A percentile compares a stretch with the other conserved stretches of the same genome.
phyloP scores from a whole-genome alignment of 2,797 vertebrate genomes.

The Mastacembelus armatus region DNA sequence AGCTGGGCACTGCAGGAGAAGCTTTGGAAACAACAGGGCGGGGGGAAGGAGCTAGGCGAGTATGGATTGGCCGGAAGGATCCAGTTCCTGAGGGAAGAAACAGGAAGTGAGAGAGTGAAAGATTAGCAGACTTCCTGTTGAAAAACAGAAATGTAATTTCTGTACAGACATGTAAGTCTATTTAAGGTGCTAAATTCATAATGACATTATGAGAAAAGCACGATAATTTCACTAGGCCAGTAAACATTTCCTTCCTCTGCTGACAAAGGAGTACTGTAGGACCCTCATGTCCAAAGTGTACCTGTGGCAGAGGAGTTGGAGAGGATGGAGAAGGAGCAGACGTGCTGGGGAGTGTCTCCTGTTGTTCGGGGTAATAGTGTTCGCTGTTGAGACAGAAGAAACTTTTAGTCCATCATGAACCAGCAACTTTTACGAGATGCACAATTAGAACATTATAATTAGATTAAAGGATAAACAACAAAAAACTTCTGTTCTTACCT shows the following conservation, averaged over 20 bases:
- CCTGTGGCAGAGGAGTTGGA: conserved; percentile 96
- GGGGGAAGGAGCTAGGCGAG: conserved; percentile 88
- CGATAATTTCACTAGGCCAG: not conserved
- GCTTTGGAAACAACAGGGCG: conserved; percentile 89
- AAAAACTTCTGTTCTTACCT: conserved; percentile 80
- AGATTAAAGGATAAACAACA: too few species aligned
- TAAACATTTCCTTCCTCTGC: not conserved
- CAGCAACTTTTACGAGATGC: not conserved
- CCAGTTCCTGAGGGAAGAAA: conserved; percentile 89
- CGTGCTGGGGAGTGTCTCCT: conserved; percentile 93
- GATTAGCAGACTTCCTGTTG: conserved; percentile 18
- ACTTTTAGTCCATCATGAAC: not conserved
- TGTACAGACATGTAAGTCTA: not conserved
- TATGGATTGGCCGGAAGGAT: conserved; percentile 96
- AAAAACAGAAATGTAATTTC: conserved; percentile 13
- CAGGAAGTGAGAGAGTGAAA: conserved; percentile 37
- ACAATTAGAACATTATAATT: not conserved
- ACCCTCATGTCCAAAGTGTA: conserved; percentile 58
- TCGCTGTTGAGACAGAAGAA: conserved; percentile 80
- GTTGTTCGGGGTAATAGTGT: conserved; percentile 95
- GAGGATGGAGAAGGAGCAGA: conserved; percentile 97
- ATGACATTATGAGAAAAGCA: too few species aligned
- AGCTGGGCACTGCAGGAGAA: conserved; percentile 71
- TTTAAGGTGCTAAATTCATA: not conserved
- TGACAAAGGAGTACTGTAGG: not conserved